Evolutionary conservation across 2,888 invertebrate genomes (phyloP).

Genomic region (Ectemnius cavifrons): DNA sequence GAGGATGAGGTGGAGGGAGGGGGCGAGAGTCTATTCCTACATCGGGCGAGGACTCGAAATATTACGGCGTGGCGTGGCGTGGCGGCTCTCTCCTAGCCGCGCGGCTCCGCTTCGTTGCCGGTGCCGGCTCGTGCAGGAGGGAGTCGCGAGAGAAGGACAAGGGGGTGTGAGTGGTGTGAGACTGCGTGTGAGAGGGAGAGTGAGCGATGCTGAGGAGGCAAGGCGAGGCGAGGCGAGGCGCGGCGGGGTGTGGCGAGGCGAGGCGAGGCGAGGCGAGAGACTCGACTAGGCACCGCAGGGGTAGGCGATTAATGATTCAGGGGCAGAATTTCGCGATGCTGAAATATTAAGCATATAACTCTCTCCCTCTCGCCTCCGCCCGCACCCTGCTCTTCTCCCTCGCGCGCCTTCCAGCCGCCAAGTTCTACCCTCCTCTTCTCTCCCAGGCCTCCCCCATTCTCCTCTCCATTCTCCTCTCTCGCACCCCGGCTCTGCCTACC

Average conservation of each 20-base stretch:
- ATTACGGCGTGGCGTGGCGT: conserved; percentile 49
- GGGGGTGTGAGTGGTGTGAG: conserved; percentile 13
- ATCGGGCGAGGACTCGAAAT: conserved; percentile 54
- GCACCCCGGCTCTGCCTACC: conserved; percentile 14
- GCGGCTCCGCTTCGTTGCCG: conserved; percentile 22
- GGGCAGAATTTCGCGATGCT: conserved; percentile 73
- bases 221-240: conserved; percentile 10
- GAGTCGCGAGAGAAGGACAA: conserved; percentile 26
- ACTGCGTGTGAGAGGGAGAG: conserved; percentile 24
- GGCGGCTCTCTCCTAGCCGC: conserved; percentile 39
- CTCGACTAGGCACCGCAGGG: conserved; percentile 61
- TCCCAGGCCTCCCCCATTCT: conserved; percentile 18
- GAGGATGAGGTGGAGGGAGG: too few relatives aligned
- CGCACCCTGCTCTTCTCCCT: conserved; percentile 47
- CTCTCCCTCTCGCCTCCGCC: conserved; percentile 52
- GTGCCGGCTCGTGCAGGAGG: background rate
- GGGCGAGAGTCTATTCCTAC: conserved; percentile 49
- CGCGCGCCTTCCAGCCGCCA: conserved; percentile 2
- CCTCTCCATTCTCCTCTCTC: conserved; percentile 26
- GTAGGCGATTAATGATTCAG: conserved; percentile 72
- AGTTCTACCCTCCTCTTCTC: conserved; percentile 42
- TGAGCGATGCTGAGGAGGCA: conserved; percentile 8
- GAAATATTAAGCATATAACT: conserved; percentile 73
- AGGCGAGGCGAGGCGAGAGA: conserved; percentile 38
- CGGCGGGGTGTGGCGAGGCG: conserved; percentile 13